Percentiles rank a stretch among this genome's conserved stretches.
Evolutionary conservation across 2,113 vertebrate species (phyloP).

Genomic region (Vidua chalybeata): DNA sequence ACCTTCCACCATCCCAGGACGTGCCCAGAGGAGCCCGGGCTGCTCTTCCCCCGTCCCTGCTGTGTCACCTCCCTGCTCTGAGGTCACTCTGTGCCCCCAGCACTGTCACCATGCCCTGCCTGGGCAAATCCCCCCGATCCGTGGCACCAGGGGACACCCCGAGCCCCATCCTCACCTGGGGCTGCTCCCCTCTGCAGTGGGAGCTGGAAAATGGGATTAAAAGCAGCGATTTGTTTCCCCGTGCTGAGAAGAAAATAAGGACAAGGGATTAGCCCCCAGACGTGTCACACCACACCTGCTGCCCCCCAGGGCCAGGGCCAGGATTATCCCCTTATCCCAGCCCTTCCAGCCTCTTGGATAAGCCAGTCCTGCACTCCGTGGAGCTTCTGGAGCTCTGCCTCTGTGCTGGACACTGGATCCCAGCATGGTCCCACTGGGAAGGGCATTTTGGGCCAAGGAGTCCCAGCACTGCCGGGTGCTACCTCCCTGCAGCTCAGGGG

Average conservation of each 20-base stretch:
- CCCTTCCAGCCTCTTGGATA: neutral
- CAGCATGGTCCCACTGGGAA: rapidly evolving
- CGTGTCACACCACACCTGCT: neutral
- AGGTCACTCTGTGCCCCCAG: neutral
- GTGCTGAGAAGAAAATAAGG: constrained; percentile 36
- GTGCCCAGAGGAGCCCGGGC: neutral
- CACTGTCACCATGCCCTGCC: rapidly evolving
- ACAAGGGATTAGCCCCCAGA: constrained; percentile 34
- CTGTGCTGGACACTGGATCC: neutral
- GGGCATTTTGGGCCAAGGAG: neutral
- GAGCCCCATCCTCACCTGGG: neutral
- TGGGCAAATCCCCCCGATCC: neutral
- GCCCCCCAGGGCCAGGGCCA: neutral
- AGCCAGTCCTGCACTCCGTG: rapidly evolving
- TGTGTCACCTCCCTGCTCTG: neutral
- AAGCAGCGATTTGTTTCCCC: neutral
- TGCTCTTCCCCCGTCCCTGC: neutral
- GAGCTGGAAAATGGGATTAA: constrained; percentile 52
- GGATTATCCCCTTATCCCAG: neutral
- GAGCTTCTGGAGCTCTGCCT: neutral
- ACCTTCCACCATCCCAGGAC: too few species aligned
- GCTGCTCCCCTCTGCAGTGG: neutral
- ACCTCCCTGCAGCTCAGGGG: neutral
- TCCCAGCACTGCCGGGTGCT: neutral
- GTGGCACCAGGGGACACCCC: neutral